These are phyloP conservation scores for Malurus leucopterus DNA, from an alignment of 2,797 vertebrate species.

Conservation along the genomic window DNA sequence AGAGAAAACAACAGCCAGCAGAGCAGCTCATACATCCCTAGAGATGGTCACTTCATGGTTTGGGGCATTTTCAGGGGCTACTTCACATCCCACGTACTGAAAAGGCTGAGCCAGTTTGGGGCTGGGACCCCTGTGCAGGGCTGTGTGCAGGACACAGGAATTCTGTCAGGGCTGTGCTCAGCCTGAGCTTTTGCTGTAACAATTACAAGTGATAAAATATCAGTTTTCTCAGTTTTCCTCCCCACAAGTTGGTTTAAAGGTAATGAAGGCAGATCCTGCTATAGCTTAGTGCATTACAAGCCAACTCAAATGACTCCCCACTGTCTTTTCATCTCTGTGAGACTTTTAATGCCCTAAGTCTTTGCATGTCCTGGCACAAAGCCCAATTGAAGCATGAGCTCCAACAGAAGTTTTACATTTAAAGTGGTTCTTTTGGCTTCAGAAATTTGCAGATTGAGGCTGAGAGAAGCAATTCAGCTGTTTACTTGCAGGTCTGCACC, in stretches of 20 bases:
- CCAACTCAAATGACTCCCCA: conserved; percentile 28
- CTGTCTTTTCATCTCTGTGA: conserved; percentile 30
- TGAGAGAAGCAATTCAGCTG: conserved; percentile 26
- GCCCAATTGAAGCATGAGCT: conserved; percentile 36
- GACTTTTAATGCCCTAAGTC: conserved; percentile 11
- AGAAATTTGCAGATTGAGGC: conserved; percentile 7
- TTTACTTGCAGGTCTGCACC: conserved; percentile 32
- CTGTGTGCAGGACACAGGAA: not conserved
- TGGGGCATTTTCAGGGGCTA: not conserved
- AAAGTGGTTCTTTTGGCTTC: conserved; percentile 47
- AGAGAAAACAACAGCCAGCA: not conserved
- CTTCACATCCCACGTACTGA: not conserved
- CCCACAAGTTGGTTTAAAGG: conserved; percentile 10
- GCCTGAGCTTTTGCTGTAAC: not conserved
- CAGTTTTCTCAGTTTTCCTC: not conserved
- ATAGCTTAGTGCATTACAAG: not conserved
- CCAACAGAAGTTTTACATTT: conserved; percentile 51
- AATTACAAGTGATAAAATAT: conserved; percentile 12
- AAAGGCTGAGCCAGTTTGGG: not conserved
- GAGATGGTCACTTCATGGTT: not conserved
- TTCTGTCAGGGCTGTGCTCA: not conserved
- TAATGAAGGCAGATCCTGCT: conserved; percentile 12
- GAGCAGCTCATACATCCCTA: not conserved
- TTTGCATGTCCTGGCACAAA: conserved; percentile 19
- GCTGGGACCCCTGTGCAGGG: not conserved